Evolutionary conservation across 2,888 invertebrate species (phyloP).

Genomic region (Caenorhabditis becei): DNA sequence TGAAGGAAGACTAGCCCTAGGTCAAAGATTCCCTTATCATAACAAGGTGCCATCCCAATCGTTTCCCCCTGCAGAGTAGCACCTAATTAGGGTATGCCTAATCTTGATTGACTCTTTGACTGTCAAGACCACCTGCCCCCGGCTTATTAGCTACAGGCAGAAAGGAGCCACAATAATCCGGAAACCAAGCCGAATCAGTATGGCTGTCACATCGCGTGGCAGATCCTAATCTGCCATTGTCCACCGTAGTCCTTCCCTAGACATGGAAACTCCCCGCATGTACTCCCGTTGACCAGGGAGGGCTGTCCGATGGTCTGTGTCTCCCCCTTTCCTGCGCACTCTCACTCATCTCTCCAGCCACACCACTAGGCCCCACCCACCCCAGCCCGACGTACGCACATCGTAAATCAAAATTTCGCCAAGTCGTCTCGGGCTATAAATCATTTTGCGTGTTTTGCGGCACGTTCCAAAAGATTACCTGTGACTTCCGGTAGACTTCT

Average conservation of each 20-base stretch:
- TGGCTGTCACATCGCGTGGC: conserved; percentile 19
- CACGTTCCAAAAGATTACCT: conserved; percentile 26
- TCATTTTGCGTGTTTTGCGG: conserved; percentile 62
- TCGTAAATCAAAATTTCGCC: conserved; percentile 75
- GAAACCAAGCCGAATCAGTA: conserved; percentile 21
- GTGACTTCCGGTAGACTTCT: conserved; percentile 32
- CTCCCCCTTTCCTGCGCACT: conserved; percentile 20
- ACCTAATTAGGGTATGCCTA: conserved; percentile 31
- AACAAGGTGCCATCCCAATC: conserved; percentile 3
- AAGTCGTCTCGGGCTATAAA: conserved; percentile 68
- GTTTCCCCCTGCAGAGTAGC: conserved; percentile 3
- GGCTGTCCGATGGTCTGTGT: conserved; percentile 32
- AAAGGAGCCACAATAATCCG: conserved; percentile 30
- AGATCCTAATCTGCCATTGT: conserved; percentile 47
- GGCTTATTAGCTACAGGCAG: conserved; percentile 3
- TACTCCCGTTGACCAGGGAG: conserved; percentile 29
- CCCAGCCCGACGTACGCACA: conserved; percentile 61
- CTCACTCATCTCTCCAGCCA: conserved; percentile 17
- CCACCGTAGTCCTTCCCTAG: conserved; percentile 17
- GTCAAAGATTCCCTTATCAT: conserved; percentile 24
- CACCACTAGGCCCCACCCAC: conserved; percentile 52
- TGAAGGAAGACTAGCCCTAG: background rate
- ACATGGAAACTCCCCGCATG: conserved; percentile 44
- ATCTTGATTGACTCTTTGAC: background rate
- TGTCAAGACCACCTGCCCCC: conserved; percentile 45